Evolutionary conservation across 2,888 invertebrate genomes (phyloP), one percentile per base, ranked within the genome.

Genomic region (Conistra vaccinii): DNA sequence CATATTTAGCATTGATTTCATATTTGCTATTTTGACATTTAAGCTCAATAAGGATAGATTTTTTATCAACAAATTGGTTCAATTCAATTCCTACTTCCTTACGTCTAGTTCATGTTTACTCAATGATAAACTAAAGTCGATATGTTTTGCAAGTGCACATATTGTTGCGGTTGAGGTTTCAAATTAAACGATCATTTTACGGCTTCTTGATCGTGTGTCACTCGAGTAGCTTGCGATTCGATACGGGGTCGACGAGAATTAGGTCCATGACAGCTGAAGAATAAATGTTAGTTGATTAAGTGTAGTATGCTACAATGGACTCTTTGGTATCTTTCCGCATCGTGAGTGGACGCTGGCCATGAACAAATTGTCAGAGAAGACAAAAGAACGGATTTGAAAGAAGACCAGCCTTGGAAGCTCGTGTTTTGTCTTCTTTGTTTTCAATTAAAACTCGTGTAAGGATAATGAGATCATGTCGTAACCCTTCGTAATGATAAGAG

Each of bases 321-420:
- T 74, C 67, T 71, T 77, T 76, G 69, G 69, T 77, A 84, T 70
- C 76, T 84, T 87, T 91, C 89, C 88, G 90, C 80, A 69, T 92
- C 91, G 91, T 92, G 91, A 90, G 80, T 77, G 73, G 79, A 80
- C 78, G 57, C 60, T 78, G 86, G 86, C 88, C 90, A 76, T 88
- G 89, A 87, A 83, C 71, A 61, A 85, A 90, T 84, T 73, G 87
- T 57, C 51, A 91, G 88, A 92, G 91, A 90, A 90, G 85, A 81
- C 74, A 87, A 87, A 76, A 78, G 80, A 73, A 75, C 62, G 58
- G 62, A 73, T 77, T 81, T 76, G 65, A 85, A 87, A 85, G 88
- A 87, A 84, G 82, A 84, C 53, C 77, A 87, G 73, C 88, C 88
- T 88, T 87, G 88, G 45, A 74, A 48, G 45, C n/a, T 79, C 73